phyloP scores from a whole-genome alignment of 2,113 vertebrate species.

The Paracanthobrama guichenoti region DNA sequence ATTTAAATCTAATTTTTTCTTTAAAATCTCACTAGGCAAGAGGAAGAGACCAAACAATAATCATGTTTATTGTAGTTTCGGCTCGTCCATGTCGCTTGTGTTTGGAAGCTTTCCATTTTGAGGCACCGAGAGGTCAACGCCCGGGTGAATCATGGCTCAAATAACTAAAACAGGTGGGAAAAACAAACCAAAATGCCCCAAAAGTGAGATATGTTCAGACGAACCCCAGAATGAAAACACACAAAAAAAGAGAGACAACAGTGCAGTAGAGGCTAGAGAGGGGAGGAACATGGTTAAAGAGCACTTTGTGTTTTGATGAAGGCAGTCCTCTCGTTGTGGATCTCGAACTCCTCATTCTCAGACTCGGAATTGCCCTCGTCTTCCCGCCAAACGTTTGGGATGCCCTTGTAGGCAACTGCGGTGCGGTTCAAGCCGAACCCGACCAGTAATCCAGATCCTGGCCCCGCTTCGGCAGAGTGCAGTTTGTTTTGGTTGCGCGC shows the following conservation, averaged over 20 bases:
- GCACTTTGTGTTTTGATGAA: conserved; percentile 99
- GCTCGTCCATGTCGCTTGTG: background rate
- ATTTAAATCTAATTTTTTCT: background rate
- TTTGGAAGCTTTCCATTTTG: conserved; percentile 62
- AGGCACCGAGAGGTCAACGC: conserved; percentile 63
- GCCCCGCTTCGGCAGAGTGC: conserved; percentile 76
- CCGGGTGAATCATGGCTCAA: conserved; percentile 20
- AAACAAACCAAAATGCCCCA: background rate
- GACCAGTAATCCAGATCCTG: conserved; percentile 49
- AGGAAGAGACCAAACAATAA: conserved; percentile 63
- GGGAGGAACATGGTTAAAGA: conserved; percentile 81
- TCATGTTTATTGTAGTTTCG: conserved; percentile 66
- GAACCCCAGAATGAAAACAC: conserved; percentile 58
- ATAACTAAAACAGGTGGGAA: conserved; percentile 5
- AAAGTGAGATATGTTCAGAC: conserved; percentile 52
- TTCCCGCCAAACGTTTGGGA: conserved; percentile 93
- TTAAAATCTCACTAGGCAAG: conserved; percentile 69
- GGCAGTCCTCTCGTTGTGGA: conserved; percentile 92
- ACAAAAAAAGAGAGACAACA: conserved; percentile 47
- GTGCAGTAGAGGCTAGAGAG: conserved; percentile 54
- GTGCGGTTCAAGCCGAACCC: conserved; percentile 67
- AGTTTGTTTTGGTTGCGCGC: conserved; percentile 81
- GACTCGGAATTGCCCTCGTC: conserved; percentile 85
- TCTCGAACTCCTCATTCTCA: conserved; percentile 86
- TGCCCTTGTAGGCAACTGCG: conserved; percentile 90